A percentile compares a stretch with the other conserved stretches of the same genome.
Conservation (phyloP, 2,113 vertebrate genomes). For the Lates calcarifer region DNA sequence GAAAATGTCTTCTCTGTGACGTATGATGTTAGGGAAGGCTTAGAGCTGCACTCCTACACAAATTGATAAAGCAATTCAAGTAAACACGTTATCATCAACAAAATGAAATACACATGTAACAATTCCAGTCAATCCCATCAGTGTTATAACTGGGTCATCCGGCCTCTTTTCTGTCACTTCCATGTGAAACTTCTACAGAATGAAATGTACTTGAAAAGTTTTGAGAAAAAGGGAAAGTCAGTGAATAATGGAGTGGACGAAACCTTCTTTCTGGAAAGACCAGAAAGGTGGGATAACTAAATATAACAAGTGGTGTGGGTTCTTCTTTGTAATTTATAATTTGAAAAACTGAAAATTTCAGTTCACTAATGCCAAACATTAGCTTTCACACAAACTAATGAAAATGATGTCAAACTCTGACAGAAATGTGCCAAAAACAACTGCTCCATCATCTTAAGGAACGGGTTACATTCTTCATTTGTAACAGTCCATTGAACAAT, state of each 20-base stretch:
- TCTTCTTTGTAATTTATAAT: not conserved
- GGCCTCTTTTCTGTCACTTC: not conserved
- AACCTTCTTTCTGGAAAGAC: not conserved
- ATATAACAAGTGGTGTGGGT: not conserved
- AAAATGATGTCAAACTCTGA: not conserved
- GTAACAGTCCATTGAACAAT: no score
- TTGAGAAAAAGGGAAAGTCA: not conserved
- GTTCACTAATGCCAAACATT: not conserved
- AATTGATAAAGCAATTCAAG: not conserved
- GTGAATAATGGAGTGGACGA: not conserved
- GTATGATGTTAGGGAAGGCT: not conserved
- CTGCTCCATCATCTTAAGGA: no score
- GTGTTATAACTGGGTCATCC: not conserved
- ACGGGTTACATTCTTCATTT: no score
- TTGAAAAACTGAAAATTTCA: not conserved
- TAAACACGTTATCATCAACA: not conserved
- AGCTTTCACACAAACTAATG: not conserved
- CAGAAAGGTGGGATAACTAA: no score
- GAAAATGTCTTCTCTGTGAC: constrained; percentile 33
- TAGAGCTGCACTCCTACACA: not conserved
- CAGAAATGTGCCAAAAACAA: no score
- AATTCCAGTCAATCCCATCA: not conserved
- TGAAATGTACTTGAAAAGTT: not conserved
- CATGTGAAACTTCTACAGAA: no score
- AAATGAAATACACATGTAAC: not conserved